These are phyloP conservation scores for Chymomyza amoena DNA, from an alignment of 2,888 invertebrate genomes.

Conservation along the genomic window DNA sequence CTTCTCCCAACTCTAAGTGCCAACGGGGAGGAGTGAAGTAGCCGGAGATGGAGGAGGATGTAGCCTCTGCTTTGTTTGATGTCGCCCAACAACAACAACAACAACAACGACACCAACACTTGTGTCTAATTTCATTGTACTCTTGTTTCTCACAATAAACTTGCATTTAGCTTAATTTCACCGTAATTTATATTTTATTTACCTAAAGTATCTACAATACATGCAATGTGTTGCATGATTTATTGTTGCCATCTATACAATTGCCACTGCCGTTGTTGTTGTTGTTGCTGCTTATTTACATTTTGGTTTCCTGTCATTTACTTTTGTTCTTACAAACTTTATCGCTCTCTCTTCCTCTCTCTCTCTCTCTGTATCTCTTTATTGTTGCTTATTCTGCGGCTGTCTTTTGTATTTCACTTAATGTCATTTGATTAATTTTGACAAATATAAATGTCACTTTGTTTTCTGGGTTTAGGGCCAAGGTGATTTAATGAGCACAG, in stretches of 20 bases:
- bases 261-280: conserved; percentile 32
- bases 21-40: neutral
- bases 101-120: neutral
- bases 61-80: conserved; percentile 9
- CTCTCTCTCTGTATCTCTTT: neutral
- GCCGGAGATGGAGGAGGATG: too few species aligned
- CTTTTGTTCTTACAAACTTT: conserved; percentile 1
- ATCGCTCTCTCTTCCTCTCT: neutral
- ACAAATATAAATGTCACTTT: conserved; percentile 58
- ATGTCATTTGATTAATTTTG: conserved; percentile 64
- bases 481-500: conserved; percentile 41
- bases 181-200: conserved; percentile 67
- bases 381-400: conserved; percentile 5
- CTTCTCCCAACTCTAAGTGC: neutral
- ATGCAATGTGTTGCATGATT: conserved; percentile 69
- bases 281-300: conserved; percentile 21
- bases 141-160: conserved; percentile 25
- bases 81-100: neutral
- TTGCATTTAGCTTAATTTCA: conserved; percentile 63
- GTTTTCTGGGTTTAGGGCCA: conserved; percentile 9
- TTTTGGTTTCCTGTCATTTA: conserved; percentile 14
- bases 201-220: conserved; percentile 43
- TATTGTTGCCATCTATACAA: conserved; percentile 55
- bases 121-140: conserved; percentile 32
- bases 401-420: conserved; percentile 37